phyloP scores from a whole-genome alignment of 2,113 vertebrate genomes.

The Cyprinodon tularosa region DNA sequence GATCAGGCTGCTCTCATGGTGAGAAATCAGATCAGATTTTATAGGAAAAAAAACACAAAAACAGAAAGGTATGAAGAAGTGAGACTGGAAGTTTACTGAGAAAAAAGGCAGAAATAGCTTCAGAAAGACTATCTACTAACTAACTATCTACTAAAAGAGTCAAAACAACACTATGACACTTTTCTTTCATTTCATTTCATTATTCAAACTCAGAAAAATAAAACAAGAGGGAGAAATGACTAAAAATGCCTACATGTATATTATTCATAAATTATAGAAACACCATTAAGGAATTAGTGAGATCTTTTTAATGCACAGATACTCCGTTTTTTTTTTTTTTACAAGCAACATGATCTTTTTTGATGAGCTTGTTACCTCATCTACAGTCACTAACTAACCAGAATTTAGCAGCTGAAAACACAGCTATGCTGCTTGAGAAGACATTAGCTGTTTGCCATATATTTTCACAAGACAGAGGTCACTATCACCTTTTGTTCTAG shows the following conservation, averaged over 20 bases:
- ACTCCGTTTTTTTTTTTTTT: not conserved
- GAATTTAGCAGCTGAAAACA: not conserved
- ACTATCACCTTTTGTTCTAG: no score
- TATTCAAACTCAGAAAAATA: not conserved
- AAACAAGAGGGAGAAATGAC: not conserved
- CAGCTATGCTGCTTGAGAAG: not conserved
- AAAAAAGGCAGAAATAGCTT: not conserved
- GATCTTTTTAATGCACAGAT: not conserved
- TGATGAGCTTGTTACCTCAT: not conserved
- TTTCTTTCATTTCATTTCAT: not conserved
- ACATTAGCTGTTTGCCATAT: not conserved
- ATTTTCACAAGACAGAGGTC: not conserved
- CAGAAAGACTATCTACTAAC: not conserved
- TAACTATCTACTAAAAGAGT: not conserved
- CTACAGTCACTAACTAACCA: not conserved
- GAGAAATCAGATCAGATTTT: not conserved
- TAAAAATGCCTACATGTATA: not conserved
- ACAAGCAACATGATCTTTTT: not conserved
- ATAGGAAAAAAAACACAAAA: not conserved
- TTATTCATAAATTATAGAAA: not conserved
- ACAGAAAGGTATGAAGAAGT: not conserved
- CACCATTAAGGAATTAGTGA: not conserved
- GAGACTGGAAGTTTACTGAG: not conserved
- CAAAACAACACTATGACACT: no score
- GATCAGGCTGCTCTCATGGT: slow-evolving; percentile 65